phyloP scores from a whole-genome alignment of 1,140 invertebrate genomes.

The Drosophila teissieri region DNA sequence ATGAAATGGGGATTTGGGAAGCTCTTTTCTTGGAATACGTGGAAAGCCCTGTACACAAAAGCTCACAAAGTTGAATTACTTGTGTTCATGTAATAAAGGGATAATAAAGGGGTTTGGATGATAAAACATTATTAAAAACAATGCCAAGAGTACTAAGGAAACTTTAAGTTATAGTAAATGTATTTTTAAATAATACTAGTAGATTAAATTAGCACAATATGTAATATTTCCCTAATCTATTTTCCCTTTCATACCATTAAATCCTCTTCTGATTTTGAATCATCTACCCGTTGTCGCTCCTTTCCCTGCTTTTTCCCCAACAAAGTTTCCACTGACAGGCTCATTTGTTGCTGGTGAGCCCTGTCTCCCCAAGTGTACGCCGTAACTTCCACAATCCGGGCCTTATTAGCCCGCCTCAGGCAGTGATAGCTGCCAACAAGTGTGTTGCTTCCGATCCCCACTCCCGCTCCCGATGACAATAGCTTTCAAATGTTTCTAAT shows the following conservation, averaged over 20 bases:
- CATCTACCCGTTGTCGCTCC: conserved; percentile 16
- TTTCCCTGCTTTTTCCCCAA: neutral
- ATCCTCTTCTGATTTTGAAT: conserved; percentile 29
- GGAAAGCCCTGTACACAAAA: conserved; percentile 6
- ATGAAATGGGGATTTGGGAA: conserved; percentile 19
- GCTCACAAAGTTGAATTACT: neutral
- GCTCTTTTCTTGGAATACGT: neutral
- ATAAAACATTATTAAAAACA: too few relatives aligned
- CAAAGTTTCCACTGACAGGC: conserved; percentile 56
- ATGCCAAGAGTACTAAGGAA: too few relatives aligned
- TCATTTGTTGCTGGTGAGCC: conserved; percentile 74
- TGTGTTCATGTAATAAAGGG: neutral
- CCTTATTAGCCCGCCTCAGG: conserved; percentile 58
- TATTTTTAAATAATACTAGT: too few relatives aligned
- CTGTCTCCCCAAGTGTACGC: conserved; percentile 33
- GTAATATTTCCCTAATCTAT: too few relatives aligned
- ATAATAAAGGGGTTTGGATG: too few relatives aligned
- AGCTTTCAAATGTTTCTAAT: conserved; percentile 81
- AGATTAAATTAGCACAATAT: too few relatives aligned
- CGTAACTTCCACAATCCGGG: conserved; percentile 14
- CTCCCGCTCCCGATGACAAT: conserved; percentile 54
- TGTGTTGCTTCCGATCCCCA: conserved; percentile 50
- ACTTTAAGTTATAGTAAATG: too few relatives aligned
- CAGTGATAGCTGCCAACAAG: conserved; percentile 77
- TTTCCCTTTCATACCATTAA: neutral